Conservation (phyloP, 1,140 invertebrate genomes). For the Latrodectus geometricus region DNA sequence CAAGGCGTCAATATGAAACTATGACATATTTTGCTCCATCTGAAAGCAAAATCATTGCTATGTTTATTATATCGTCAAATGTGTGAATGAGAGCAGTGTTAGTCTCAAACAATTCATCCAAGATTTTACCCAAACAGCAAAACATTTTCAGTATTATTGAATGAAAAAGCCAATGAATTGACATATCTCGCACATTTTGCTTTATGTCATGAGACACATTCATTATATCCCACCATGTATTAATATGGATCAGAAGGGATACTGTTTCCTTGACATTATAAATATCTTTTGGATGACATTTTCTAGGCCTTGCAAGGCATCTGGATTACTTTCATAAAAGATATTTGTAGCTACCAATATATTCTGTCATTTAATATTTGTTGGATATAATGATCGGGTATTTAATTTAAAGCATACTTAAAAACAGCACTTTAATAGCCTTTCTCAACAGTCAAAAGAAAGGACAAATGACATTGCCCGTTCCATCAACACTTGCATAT, state of each 20-base stretch:
- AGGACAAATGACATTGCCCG: background rate
- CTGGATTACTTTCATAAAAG: no score
- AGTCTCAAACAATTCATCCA: conserved; percentile 1
- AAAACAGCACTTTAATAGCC: background rate
- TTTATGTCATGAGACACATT: no score
- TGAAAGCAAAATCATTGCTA: no score
- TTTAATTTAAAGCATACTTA: background rate
- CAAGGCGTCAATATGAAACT: no score
- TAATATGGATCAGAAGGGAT: background rate
- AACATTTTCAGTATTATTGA: background rate
- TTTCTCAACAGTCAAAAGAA: background rate
- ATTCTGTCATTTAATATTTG: background rate
- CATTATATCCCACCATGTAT: conserved; percentile 2
- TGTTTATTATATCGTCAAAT: no score
- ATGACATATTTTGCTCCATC: no score
- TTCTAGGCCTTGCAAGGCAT: no score
- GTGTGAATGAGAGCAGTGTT: no score
- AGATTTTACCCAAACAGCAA: background rate
- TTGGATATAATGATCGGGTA: background rate
- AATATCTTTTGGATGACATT: no score
- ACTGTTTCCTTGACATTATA: no score
- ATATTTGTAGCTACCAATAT: background rate
- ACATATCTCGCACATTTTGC: background rate
- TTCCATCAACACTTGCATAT: background rate
- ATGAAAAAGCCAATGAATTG: background rate